A percentile compares a stretch with the other conserved stretches of the same genome.
These are phyloP conservation scores for Parapsyche elsis DNA, from an alignment of 1,140 invertebrate genomes.

Conservation along the genomic window DNA sequence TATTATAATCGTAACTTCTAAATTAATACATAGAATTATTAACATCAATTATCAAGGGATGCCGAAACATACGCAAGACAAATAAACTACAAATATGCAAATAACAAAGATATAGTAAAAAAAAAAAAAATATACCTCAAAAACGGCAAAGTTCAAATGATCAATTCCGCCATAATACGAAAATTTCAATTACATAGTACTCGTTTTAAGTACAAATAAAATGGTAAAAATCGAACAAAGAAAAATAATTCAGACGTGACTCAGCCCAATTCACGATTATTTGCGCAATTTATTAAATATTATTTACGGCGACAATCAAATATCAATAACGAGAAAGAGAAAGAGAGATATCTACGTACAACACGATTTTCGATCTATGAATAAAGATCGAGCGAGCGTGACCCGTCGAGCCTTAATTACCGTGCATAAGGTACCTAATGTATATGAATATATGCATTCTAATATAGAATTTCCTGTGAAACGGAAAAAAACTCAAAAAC, in stretches of 20 bases:
- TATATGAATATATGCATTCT: neutral
- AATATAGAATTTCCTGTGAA: neutral
- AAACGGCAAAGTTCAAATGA: too few species aligned
- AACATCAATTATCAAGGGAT: neutral
- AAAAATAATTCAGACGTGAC: neutral
- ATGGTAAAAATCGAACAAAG: neutral
- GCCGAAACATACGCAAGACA: neutral
- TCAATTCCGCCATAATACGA: too few species aligned
- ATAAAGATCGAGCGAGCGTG: slow-evolving; percentile 1
- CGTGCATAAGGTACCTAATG: too few species aligned
- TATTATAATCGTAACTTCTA: neutral
- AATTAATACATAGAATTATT: neutral
- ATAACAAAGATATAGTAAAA: too few species aligned
- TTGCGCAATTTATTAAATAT: slow-evolving; percentile 33
- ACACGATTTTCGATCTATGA: slow-evolving; percentile 19
- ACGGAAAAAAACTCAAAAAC: neutral
- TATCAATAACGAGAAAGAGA: slow-evolving; percentile 19
- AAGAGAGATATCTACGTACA: neutral
- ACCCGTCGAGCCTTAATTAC: slow-evolving; percentile 13
- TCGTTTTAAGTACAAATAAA: too few species aligned
- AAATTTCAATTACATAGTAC: too few species aligned
- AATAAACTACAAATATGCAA: too few species aligned
- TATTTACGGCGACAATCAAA: slow-evolving; percentile 19
- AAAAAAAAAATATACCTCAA: too few species aligned
- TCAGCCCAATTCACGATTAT: slow-evolving; percentile 20